phyloP scores from a whole-genome alignment of 2,888 invertebrate species.

The Apotomis turbidana region DNA sequence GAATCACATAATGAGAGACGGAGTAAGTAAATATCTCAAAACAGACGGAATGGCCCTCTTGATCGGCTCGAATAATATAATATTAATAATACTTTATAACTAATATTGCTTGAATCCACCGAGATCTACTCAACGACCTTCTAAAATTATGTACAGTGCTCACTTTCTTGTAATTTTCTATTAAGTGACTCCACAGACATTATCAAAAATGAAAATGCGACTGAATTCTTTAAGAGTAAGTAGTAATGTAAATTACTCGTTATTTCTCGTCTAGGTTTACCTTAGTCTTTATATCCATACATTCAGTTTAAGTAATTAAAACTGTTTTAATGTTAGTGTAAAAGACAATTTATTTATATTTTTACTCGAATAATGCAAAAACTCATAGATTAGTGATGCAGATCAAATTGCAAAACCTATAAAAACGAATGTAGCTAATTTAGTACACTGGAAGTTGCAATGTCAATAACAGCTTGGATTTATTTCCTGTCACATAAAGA shows the following conservation, averaged over 20 bases:
- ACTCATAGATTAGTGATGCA: neutral
- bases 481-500: no score
- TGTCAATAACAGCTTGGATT: no score
- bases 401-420: no score
- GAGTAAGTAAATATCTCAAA: no score
- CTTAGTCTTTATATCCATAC: neutral
- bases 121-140: constrained; percentile 3
- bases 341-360: neutral
- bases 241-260: constrained; percentile 7
- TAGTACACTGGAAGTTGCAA: no score
- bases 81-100: neutral
- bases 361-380: neutral
- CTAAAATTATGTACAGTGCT: constrained; percentile 6
- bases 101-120: constrained; percentile 29
- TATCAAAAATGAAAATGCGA: neutral
- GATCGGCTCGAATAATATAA: constrained; percentile 14
- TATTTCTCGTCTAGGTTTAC: neutral
- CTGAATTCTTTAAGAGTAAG: constrained; percentile 15
- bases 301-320: neutral
- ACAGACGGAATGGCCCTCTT: neutral
- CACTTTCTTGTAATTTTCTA: neutral
- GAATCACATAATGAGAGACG: no score
- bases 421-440: no score
- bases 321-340: constrained; percentile 1
- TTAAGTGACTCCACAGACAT: neutral